phyloP scores from a whole-genome alignment of 2,888 invertebrate species.

The Caenorhabditis doughertyi region DNA sequence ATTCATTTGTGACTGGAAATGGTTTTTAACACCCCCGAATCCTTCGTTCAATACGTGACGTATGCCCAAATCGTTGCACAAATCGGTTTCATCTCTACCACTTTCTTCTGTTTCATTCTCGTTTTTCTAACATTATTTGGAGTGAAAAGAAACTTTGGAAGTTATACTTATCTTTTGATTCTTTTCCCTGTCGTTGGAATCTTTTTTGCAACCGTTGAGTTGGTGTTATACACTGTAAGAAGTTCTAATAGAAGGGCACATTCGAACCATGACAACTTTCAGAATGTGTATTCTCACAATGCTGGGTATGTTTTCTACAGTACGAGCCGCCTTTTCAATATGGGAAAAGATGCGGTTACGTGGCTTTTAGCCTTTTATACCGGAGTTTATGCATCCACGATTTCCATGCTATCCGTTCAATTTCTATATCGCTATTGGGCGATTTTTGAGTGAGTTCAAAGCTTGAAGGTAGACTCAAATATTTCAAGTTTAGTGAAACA shows the following conservation, averaged over 20 bases:
- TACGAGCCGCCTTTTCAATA: background rate
- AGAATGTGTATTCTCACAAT: conserved; percentile 25
- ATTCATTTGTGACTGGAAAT: too few species aligned
- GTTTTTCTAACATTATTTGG: conserved; percentile 19
- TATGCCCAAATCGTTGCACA: background rate
- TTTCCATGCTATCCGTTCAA: conserved; percentile 18
- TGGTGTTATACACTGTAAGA: conserved; percentile 34
- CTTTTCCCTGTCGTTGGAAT: conserved; percentile 30
- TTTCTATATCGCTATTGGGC: conserved; percentile 13
- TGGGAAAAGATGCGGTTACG: background rate
- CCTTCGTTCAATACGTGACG: too few species aligned
- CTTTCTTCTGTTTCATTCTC: background rate
- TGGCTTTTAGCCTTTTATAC: conserved; percentile 2
- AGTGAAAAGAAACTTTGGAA: conserved; percentile 34
- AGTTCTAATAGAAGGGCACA: background rate
- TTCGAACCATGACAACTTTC: background rate
- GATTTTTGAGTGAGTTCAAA: background rate
- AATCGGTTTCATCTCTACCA: conserved; percentile 27
- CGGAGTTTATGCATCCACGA: conserved; percentile 22
- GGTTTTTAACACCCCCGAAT: too few species aligned
- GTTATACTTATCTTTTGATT: conserved; percentile 20
- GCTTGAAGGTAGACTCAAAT: background rate
- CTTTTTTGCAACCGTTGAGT: conserved; percentile 20
- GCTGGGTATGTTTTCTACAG: conserved; percentile 36
- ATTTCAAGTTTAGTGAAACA: background rate